Base-by-base conservation (phyloP, 2,797 vertebrate genomes). In the Scyliorhinus canicula region DNA sequence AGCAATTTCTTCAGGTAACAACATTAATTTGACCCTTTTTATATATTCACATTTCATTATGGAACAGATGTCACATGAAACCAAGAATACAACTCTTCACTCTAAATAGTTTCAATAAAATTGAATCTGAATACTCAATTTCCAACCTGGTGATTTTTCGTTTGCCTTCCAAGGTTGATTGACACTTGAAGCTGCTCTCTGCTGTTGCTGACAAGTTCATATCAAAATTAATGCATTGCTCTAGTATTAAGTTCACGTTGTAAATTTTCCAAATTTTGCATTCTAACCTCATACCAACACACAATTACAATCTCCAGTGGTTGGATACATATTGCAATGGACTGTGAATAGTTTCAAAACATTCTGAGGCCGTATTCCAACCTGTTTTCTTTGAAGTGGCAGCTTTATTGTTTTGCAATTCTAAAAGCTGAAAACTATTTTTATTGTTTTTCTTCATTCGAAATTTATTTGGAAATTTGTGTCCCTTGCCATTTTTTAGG, bases 331-430 rank as follows among this genome's bases (percentile, higher is more conserved):
- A 90, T n/a, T 90, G 52, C 47, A 52, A 52, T 85, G 24, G 19
- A 55, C 86, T 57, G 28, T 90, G 79, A 90, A 90, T 90, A 60
- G 86, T n/a, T 60, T 90, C 86, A 90, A 90, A 88, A 55, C 35
- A n/a, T 16, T 55, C 55, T 60, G 28, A 55, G 19, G 5, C 40
- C 21, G 19, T 47, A 47, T 82, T 82, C 4, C 6, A 74, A 74
- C 1, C 71, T n/a, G 35, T n/a, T 74, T 12, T 14, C n/a, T n/a
- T 74, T 67, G 4, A 67, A 21, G 19, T 82, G 44, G 19, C 79
- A 82, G 21, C 40, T 82, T 82, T 82, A 82, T 21, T 47, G 40
- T 26, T 44, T 47, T 82, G 47, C 44, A 82, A 82, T 82, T 8
- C 21, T 82, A 82, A 47, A 82, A 82, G 6, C 40, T 82, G 47